Base-by-base conservation (phyloP, 1,140 invertebrate species). In the Geopemphigus sp. region DNA sequence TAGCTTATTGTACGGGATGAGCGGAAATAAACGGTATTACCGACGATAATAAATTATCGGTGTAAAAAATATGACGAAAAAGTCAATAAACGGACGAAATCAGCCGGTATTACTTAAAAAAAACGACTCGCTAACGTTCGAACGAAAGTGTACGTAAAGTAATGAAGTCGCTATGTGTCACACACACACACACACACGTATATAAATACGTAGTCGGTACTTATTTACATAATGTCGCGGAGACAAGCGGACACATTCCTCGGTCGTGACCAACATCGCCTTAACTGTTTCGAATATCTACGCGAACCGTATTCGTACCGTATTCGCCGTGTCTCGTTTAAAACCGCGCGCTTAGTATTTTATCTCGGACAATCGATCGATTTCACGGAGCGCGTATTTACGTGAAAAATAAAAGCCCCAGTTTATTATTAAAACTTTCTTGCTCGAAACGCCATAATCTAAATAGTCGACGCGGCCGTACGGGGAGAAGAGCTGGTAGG, bases 201-300 rank as follows among this genome's bases (percentile, higher is more conserved):
- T n/a, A 45, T n/a, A 66, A 45, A 22, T 32, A 61, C 53, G 17
- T 19, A 17, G 45, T 47, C 24, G 5, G 24, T 72, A 72, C 29
- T 72, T 53, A 72, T 50, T 63, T 73, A 39, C 32, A 68, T 68
- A 68, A 68, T 47, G n/a, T 47, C 45, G 45, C 39, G 19, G 32
- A 76, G 14, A 57, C 72, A 74, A 56, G 24, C n/a, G 5, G 3
- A 45, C 12, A 56, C 29, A 47, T 76, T 76, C 32, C 22, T 76
- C 56, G 56, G 45, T 76, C 73, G 73, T 76, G 73, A 76, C 73
- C 32, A 76, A 76, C 73, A 59, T 59, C 15, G n/a, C n/a, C 54
- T 74, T 74, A 74, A 74, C 72, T 45, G 29, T 59, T 76, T 22
- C 19, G 22, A 50, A 50, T 68, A 68, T 68, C 63, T 39, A 50